Evolutionary conservation across 1,140 invertebrate species (phyloP), one percentile per base, ranked within the genome.

Genomic region (Drosophila tropicalis): DNA sequence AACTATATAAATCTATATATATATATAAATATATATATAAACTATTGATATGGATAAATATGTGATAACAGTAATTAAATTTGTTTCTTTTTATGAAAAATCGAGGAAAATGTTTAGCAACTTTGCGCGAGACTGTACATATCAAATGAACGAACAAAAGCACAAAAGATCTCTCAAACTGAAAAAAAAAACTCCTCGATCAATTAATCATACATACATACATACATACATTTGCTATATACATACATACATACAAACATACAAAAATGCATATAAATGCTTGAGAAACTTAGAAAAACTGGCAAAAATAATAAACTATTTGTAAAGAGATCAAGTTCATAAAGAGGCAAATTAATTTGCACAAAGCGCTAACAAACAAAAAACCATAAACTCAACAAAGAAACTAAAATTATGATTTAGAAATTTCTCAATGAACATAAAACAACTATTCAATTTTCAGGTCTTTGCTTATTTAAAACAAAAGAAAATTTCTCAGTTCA

Each of bases 21-120:
- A 9, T 40, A 55, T 15, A 58, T 25, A 72, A 56, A 71, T 61
- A 67, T 47, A 66, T 15, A 62, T 56, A 72, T 60, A 67, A 56
- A 75, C 76, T 69, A 72, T 68, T 70, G 81, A 72, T 81, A 85
- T 86, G 62, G 67, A 85, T 85, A 85, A 81, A 86, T 85, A 86
- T 85, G 82, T 85, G 82, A 85, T 85, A 85, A 75, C 72, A 60
- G 19, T 47, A 47, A 47, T 9, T 19, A 47, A 17, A 47, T 17
- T 47, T 47, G 9, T 51, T 51, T 22, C 15, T 47, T 47, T 47
- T 17, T 47, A 47, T 47, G 22, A 29, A 25, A 29, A 29, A 29
- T 29, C 29, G 29, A 29, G 5, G 3, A 29, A 0, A 10, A 51
- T 22, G 17, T 17, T 51, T 19, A 51, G 15, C 15, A 12, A 47